Base-by-base conservation (phyloP, 2,113 vertebrate genomes). In the Artemisiospiza belli region DNA sequence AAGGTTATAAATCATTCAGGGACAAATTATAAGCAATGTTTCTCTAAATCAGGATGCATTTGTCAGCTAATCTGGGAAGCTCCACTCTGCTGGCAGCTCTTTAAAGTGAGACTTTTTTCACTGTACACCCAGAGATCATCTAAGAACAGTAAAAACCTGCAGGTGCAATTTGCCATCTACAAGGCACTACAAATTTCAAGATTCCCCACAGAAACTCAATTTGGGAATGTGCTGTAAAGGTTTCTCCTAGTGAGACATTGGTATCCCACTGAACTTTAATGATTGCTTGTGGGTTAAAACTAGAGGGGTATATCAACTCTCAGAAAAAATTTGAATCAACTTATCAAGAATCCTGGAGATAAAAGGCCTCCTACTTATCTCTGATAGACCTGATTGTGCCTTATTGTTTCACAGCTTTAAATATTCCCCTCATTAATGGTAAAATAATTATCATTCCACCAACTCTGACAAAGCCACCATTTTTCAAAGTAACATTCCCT, bases 401-500 rank as follows among this genome's bases (percentile, higher is more conserved):
- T 77, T 91, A 68, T 84, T 93, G 43, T 89, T 92, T 84, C 66
- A 52, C 15, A 81, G 47, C 8, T 95, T 84, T 93, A 74, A 31
- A 21, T 82, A 94, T 62, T 62, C 35, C 31, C 15, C 15, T 78
- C 3, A 8, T 89, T 84, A 84, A 54, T 43, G 19, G 76, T 44
- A 41, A 87, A 15, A 15, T 82, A 87, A 91, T 95, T 91, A 61
- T 73, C n/a, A 62, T 82, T 94, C 70, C 67, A 61, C 54, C 24
- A 68, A 66, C 78, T 83, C 81, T 87, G 41, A 69, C 49, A 94
- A 89, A 89, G 9, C 12, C 31, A 87, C 33, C 15, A 22, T 41
- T 89, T 92, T 78, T 74, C 61, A 72, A 83, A 90, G 46, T 73
- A 74, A 41, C 70, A 69, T 86, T 88, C 44, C 33, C 57, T 70